Evolutionary conservation across 2,797 vertebrate species (phyloP), one percentile per base, ranked within the genome.

Genomic region (Morelia viridis): DNA sequence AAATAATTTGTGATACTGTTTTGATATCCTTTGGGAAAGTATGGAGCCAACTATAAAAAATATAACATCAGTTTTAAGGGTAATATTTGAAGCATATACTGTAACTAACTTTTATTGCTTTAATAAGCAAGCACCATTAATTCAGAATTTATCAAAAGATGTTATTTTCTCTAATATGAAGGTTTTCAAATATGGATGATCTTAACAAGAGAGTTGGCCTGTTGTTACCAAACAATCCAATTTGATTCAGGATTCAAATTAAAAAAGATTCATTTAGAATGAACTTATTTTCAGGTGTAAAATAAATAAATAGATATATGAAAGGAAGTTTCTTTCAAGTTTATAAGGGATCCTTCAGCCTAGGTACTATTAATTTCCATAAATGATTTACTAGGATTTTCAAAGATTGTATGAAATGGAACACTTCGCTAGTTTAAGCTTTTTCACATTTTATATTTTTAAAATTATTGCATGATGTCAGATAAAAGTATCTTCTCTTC

Each of bases 391-490:
- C 35, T 84, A 26, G 13, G 19, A 10, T 64, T 91, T 68, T 86
- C 56, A 7, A 57, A 85, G 84, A 57, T 17, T 65, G 61, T 57
- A 53, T 91, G 90, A 85, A 85, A 91, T 68, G 60, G 83, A 90
- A 53, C 13, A 89, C 41, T 80, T 89, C 80, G 22, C 56, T 35
- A 35, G 24, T 26, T n/a, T 90, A 64, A 35, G 28, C 84, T 61
- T 61, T 76, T 13, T 35, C 17, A 64, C 62, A 90, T 15, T 13
- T 56, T 56, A 56, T 15, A 90, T 56, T 56, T 85, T 65, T 65
- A 53, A 90, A 85, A 85, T 57, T 90, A 65, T 62, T 65, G 28
- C 24, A 8, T 10, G 22, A 8, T 56, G 64, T 64, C 31, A 85
- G 19, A 65, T 17, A 89, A 71, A 24, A 58, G n/a, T 50, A 71